These are phyloP conservation scores for Dryadula phaetusa DNA, from an alignment of 2,888 invertebrate genomes.

Conservation along the genomic window DNA sequence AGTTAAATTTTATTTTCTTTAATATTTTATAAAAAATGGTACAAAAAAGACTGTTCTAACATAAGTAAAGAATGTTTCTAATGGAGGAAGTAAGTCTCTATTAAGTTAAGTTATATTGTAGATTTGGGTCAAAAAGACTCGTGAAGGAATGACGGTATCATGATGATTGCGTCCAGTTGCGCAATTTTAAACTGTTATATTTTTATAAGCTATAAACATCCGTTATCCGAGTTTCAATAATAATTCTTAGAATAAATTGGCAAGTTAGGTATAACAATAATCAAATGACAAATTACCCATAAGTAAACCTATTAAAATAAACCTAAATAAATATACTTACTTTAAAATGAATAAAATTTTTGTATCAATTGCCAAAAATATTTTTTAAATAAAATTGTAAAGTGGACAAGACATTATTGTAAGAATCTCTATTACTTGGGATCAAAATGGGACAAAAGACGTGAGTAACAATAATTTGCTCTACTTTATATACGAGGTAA, in stretches of 20 bases:
- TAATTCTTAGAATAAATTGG: constrained; percentile 1
- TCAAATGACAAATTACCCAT: not conserved
- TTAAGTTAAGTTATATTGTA: constrained; percentile 11
- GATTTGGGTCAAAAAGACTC: constrained; percentile 24
- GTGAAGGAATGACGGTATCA: constrained; percentile 36
- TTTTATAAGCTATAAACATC: constrained; percentile 40
- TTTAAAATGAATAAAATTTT: not conserved
- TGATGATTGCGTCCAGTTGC: constrained; percentile 40
- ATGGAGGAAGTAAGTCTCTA: not conserved
- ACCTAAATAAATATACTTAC: not conserved
- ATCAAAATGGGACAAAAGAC: constrained; percentile 8
- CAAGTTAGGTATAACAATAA: not conserved
- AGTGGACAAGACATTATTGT: not conserved
- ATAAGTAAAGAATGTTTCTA: not conserved
- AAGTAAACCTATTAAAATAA: not conserved
- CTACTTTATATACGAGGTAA: constrained; percentile 33
- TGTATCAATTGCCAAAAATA: not conserved
- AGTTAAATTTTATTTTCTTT: not conserved
- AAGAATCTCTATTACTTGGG: not conserved
- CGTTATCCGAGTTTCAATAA: constrained; percentile 33
- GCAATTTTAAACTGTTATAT: constrained; percentile 42
- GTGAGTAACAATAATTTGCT: constrained; percentile 34
- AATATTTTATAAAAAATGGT: not conserved
- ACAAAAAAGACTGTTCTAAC: not conserved
- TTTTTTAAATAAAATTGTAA: not conserved